Base-by-base conservation (phyloP, 2,113 vertebrate species). In the Oncorhynchus nerka region DNA sequence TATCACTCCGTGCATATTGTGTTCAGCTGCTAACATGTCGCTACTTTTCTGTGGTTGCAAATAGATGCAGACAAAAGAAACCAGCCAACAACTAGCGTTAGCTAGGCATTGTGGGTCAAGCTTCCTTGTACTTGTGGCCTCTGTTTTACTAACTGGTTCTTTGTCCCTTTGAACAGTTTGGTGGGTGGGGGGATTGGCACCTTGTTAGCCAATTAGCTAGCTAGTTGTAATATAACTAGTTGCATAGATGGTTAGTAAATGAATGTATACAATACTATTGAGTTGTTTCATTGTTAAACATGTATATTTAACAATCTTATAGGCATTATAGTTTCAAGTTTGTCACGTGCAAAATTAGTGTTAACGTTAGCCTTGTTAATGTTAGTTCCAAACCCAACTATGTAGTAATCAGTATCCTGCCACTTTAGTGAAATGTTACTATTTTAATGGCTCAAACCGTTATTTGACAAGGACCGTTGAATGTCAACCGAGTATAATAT, bases 101-200 rank as follows among this genome's bases (percentile, higher is more conserved):
- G 11, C 7, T 62, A 67, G 13, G 13, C 75, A 8, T 49, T 74
- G 74, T 59, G 51, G 65, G 19, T 73, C 71, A 74, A 69, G 7
- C 22, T 68, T 85, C 62, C 64, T 45, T 68, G 75, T 80, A 30
- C 68, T 65, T 79, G 57, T 9, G 80, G 70, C 80, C 82, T 68
- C 68, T 79, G 67, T 85, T 34, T 76, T 34, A 12, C 62, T 71
- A 59, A 69, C 22, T 32, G 4, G 12, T 30, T 67, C 28, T 16
- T 55, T 55, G 12, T 12, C 15, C 49, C 3, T 15, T 51, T 15
- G 15, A 51, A 13, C 4, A 15, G 49, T 51, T 51, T 51, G 49
- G 22, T 30, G 9, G 64, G 28, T 66, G 30, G 24, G 64, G 2
- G 32, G 49, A 0, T 51, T n/a, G 67, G 32, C 67, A 39, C 4